Base-by-base conservation (phyloP, 2,797 vertebrate genomes). In the Brachyalestes nurse region DNA sequence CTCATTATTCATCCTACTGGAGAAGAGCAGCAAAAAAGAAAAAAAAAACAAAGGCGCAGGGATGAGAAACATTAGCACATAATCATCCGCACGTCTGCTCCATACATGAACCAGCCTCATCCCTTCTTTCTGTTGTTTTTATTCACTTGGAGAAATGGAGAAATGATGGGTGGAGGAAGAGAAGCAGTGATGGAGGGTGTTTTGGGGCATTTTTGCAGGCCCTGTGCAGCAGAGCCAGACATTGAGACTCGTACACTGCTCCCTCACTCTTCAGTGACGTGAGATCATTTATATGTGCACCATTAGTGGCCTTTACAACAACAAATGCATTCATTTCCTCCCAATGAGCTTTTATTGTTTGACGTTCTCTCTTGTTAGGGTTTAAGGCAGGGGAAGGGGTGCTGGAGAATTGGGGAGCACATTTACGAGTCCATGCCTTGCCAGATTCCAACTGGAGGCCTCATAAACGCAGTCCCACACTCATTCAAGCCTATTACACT, bases 241-340 rank as follows among this genome's bases (percentile, higher is more conserved):
- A 40, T 53, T 61, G 47, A 23, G 57, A 25, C 65, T 82, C 17
- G 40, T 78, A 66, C 78, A 65, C 62, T 72, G 53, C n/a, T 80
- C 55, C 40, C 5, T 25, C 69, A 1, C 83, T 90, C 85, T 64
- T 83, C 87, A 79, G 73, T 61, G 79, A 75, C 83, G 73, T 16
- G 38, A 47, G 57, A 62, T 90, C 81, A 91, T 91, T 92, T 87
- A 65, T 90, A 90, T 91, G 77, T 75, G 84, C 82, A 88, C 1
- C 0, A 82, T 79, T 88, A 88, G 88, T 66, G 84, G 82, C 78
- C 82, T 21, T 84, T 78, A 73, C 81, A 91, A 83, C 87, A 71
- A 85, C 89, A 57, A 73, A 90, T 87, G 83, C 82, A 90, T 89
- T 89, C 42, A 90, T 91, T 91, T 88, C 78, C 88, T 77, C 82